These are phyloP conservation scores for Xanthia icteritia DNA, from an alignment of 2,888 invertebrate genomes.

Conservation along the genomic window DNA sequence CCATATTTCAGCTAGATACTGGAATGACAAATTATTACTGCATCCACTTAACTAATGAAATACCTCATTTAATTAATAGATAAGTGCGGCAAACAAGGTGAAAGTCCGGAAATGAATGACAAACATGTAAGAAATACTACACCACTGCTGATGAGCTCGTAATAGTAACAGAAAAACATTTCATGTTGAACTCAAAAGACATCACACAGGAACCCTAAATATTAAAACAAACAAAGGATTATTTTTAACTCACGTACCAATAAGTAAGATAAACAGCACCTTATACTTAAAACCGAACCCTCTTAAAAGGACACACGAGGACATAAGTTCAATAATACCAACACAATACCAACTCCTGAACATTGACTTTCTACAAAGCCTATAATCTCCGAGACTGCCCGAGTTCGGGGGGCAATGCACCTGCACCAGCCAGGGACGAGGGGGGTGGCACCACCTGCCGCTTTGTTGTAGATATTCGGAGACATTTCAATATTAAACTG, in stretches of 20 bases:
- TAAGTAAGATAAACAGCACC: constrained; percentile 36
- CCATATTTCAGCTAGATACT: constrained; percentile 39
- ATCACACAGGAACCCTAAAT: constrained; percentile 13
- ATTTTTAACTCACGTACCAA: constrained; percentile 22
- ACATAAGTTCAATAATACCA: constrained; percentile 54
- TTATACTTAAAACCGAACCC: constrained; percentile 16
- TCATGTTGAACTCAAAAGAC: neutral
- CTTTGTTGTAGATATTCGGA: constrained; percentile 63
- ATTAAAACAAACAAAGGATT: constrained; percentile 39
- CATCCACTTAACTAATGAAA: constrained; percentile 56
- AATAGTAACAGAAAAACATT: constrained; percentile 7
- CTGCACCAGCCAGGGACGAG: constrained; percentile 65
- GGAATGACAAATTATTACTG: constrained; percentile 49
- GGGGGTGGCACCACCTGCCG: constrained; percentile 77
- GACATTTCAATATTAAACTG: constrained; percentile 64
- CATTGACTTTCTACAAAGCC: constrained; percentile 56
- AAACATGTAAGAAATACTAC: constrained; percentile 25
- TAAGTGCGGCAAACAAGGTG: constrained; percentile 43
- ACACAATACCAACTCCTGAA: constrained; percentile 25
- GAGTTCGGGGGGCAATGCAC: constrained; percentile 79
- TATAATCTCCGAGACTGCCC: constrained; percentile 62
- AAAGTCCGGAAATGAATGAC: constrained; percentile 41
- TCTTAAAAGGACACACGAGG: constrained; percentile 46
- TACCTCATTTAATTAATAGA: constrained; percentile 32
- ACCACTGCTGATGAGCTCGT: constrained; percentile 11